Evolutionary conservation across 1,140 invertebrate genomes (phyloP), one percentile per base, ranked within the genome.

Genomic region (Drosophila littoralis): DNA sequence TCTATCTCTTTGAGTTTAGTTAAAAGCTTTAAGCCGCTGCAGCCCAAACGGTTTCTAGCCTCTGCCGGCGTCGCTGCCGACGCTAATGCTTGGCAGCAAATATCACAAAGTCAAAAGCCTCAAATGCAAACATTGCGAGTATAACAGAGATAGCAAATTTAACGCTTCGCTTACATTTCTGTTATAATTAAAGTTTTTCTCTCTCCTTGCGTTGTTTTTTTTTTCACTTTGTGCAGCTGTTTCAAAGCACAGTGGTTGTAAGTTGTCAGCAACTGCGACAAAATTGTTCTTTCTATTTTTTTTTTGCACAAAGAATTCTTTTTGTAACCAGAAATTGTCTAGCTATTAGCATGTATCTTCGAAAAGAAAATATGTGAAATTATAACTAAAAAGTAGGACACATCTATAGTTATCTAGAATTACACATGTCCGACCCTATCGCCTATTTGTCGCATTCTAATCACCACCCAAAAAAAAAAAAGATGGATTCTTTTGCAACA

Each of bases 1-100:
- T 36, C 42, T 13, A 22, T 15, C n/a, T 35, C 61, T 52, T 15
- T 46, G 42, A 42, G 32, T 38, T 66, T 10, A n/a, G 35, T n/a
- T 55, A 55, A 55, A 65, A 42, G 48, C 61, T 64, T 40, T 64
- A 43, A 64, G 35, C 15, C 32, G 50, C 40, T 45, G 51, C 46
- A 35, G 59, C 32, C 45, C 15, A 50, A 61, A 52, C 50, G n/a
- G 50, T 36, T 36, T 36, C 33, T 17, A 36, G 50, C 50, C 50
- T 52, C 50, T 52, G 50, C 33, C 50, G 50, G 32, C 50, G 50
- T 58, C 28, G 22, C 28, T 45, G 40, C 28, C 22, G 28, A 12
- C 1, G 50, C 57, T 35, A 15, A 28, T 33, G 57, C 28, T 45
- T 59, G 32, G 51, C 38, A 65, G 35, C 35, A 43, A 54, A 65